These are phyloP conservation scores for Philonicus albiceps DNA, from an alignment of 2,888 invertebrate species.

Conservation along the genomic window DNA sequence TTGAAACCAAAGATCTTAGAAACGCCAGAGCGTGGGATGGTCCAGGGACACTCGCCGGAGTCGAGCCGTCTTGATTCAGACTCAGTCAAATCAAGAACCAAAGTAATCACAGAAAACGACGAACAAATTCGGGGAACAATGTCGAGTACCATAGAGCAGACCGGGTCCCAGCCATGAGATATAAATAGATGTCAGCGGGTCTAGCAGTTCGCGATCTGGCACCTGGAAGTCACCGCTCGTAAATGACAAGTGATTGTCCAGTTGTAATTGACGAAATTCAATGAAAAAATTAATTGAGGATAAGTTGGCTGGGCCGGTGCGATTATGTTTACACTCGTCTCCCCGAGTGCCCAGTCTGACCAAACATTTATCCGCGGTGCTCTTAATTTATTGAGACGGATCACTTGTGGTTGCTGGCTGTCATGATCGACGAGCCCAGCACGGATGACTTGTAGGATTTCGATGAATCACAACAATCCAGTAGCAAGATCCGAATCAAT, in stretches of 20 bases:
- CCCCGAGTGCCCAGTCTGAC: neutral
- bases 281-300: conserved; percentile 24
- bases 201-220: neutral
- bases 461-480: conserved; percentile 35
- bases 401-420: neutral
- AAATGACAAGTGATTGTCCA: neutral
- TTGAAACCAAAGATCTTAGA: conserved; percentile 15
- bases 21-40: conserved; percentile 30
- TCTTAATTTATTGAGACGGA: conserved; percentile 6
- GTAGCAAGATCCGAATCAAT: conserved; percentile 38
- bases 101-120: conserved; percentile 6
- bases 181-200: neutral
- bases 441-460: conserved; percentile 26
- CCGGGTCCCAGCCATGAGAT: conserved; percentile 12
- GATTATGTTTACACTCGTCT: conserved; percentile 1
- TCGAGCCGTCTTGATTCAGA: conserved; percentile 9
- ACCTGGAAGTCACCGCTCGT: neutral
- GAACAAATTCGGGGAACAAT: conserved; percentile 31
- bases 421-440: conserved; percentile 12
- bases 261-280: conserved; percentile 6
- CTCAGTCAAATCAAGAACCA: neutral
- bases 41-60: conserved; percentile 27
- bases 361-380: neutral
- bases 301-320: neutral
- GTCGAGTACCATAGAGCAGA: conserved; percentile 16